Conservation (phyloP, 1,140 invertebrate species). For the Eupristina koningsbergeri region DNA sequence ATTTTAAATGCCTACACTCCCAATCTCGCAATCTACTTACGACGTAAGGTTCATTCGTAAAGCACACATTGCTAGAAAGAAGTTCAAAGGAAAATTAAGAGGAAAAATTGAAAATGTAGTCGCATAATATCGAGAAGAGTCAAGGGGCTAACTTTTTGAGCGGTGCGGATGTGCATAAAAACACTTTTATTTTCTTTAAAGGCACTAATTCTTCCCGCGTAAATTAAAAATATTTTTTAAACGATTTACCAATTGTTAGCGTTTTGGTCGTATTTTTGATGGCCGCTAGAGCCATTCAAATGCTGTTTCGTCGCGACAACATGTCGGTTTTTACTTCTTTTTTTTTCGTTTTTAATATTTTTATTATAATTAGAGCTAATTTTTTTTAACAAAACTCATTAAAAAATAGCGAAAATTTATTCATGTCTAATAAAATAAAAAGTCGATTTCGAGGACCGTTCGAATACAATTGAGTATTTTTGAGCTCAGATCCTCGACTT, state of each 20-base stretch:
- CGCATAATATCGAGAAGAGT: conserved; percentile 1
- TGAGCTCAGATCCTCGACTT: not conserved
- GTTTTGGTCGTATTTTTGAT: too few relatives aligned
- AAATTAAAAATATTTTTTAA: conserved; percentile 42
- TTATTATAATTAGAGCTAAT: too few relatives aligned
- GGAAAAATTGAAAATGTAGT: conserved; percentile 12
- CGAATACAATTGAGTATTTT: not conserved
- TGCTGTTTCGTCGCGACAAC: not conserved
- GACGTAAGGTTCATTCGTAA: conserved; percentile 9
- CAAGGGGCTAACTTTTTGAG: conserved; percentile 2
- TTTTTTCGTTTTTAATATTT: too few relatives aligned
- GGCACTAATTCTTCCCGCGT: conserved; percentile 41
- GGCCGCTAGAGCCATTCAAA: too few relatives aligned
- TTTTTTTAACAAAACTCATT: too few relatives aligned
- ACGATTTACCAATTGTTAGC: conserved; percentile 3
- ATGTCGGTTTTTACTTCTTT: too few relatives aligned
- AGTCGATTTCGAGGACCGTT: not conserved
- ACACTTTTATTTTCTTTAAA: conserved; percentile 43
- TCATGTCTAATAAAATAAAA: not conserved
- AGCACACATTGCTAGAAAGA: not conserved
- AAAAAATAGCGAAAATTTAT: too few relatives aligned
- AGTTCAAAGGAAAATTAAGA: conserved; percentile 2
- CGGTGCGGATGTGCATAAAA: conserved; percentile 9
- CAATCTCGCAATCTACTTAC: conserved; percentile 43
- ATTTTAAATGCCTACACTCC: conserved; percentile 43